These are phyloP conservation scores for Cyanistes caeruleus DNA, from an alignment of 2,113 vertebrate species.

Conservation along the genomic window DNA sequence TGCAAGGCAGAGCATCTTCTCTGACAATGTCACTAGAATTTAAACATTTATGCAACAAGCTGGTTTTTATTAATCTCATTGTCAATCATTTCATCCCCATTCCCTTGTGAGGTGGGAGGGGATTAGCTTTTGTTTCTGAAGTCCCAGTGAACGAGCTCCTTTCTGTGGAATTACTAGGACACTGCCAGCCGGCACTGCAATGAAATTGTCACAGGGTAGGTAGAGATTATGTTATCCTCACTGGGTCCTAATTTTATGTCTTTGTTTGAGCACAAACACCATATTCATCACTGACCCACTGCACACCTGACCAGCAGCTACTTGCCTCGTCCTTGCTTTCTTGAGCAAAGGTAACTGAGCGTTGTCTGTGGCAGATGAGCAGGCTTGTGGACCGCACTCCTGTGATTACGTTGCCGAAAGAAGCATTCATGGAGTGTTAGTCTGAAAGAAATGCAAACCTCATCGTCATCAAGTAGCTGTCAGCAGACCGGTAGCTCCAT, in stretches of 20 bases:
- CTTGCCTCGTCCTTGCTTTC: rapidly evolving
- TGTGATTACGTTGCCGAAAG: rapidly evolving
- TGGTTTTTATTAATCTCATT: neutral
- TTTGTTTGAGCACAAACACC: neutral
- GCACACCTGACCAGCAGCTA: neutral
- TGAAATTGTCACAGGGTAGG: neutral
- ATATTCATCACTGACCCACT: neutral
- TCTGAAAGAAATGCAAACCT: neutral
- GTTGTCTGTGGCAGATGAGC: neutral
- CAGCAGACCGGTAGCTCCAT: neutral
- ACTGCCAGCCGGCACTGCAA: rapidly evolving
- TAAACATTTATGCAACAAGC: neutral
- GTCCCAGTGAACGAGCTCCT: neutral
- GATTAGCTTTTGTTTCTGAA: neutral
- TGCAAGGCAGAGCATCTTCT: neutral
- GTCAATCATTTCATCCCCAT: neutral
- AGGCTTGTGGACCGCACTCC: rapidly evolving
- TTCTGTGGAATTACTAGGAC: neutral
- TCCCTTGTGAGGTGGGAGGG: neutral
- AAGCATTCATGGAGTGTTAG: neutral
- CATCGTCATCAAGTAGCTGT: neutral
- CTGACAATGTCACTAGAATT: neutral
- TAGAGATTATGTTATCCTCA: neutral
- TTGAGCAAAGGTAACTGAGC: neutral
- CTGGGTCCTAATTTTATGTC: neutral